Evolutionary conservation across 2,113 vertebrate genomes (phyloP).

Genomic region (Halichoeres trimaculatus): DNA sequence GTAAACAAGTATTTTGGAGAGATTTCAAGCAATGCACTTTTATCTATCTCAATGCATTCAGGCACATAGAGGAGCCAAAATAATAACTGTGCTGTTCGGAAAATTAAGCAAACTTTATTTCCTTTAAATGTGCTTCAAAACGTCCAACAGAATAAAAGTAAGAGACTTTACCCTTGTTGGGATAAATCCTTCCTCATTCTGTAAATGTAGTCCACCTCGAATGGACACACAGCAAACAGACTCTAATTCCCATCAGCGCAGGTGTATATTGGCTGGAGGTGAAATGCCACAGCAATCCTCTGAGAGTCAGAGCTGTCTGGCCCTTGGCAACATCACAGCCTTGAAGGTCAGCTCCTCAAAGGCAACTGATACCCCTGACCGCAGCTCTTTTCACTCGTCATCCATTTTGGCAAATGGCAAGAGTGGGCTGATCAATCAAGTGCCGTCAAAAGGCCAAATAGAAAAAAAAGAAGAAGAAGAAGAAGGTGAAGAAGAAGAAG

Average conservation of each 20-base stretch:
- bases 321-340: constrained; percentile 49
- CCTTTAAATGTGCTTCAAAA: too few species aligned
- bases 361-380: constrained; percentile 72
- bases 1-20: background rate
- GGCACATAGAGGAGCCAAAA: too few species aligned
- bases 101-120: too few species aligned
- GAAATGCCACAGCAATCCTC: constrained; percentile 38
- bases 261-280: constrained; percentile 24
- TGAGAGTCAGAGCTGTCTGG: constrained; percentile 52
- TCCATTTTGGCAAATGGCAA: constrained; percentile 77
- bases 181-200: background rate
- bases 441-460: constrained; percentile 73
- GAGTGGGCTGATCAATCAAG: constrained; percentile 76
- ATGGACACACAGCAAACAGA: constrained; percentile 34
- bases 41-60: too few species aligned
- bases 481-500: background rate
- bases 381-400: constrained; percentile 72
- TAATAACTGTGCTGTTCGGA: too few species aligned
- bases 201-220: background rate
- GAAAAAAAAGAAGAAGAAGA: constrained; percentile 8
- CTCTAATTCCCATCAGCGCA: constrained; percentile 19
- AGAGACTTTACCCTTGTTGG: too few species aligned
- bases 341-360: constrained; percentile 77
- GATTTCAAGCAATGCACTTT: background rate
- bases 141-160: too few species aligned